Percentiles rank a stretch among this genome's conserved stretches.
phyloP scores from a whole-genome alignment of 37 sponge, comb jelly and placozoan species.

The Geodia barretti region DNA sequence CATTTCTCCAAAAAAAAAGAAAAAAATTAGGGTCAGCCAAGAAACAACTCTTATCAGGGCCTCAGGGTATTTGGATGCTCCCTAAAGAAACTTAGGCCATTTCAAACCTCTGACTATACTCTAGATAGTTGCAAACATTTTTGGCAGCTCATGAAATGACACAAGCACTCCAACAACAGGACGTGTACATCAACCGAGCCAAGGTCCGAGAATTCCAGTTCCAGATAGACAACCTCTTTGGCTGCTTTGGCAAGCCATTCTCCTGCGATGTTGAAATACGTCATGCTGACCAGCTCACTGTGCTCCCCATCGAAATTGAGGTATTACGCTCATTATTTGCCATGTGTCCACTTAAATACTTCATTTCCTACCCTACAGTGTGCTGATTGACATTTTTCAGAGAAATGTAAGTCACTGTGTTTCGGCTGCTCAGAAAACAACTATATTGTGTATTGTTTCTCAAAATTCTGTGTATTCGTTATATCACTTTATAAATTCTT shows the following conservation, averaged over 20 bases:
- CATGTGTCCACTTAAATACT: neutral
- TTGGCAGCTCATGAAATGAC: no score
- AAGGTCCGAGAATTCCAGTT: constrained; percentile 56
- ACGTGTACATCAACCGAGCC: neutral
- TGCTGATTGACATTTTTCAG: no score
- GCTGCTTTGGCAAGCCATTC: constrained; percentile 32
- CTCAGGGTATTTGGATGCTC: no score
- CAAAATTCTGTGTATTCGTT: neutral
- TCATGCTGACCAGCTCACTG: constrained; percentile 35
- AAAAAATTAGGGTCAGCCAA: neutral
- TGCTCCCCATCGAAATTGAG: constrained; percentile 44
- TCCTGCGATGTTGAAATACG: constrained; percentile 60
- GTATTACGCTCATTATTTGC: neutral
- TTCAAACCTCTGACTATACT: no score
- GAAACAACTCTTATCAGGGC: no score
- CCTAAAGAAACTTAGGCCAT: no score
- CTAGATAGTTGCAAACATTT: no score
- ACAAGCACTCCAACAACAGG: no score
- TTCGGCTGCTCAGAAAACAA: neutral
- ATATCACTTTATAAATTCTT: neutral
- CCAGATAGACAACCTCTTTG: constrained; percentile 54
- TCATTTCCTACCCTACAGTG: neutral
- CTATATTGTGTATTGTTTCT: neutral
- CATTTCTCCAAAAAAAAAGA: neutral
- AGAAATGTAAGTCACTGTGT: no score